Conservation (phyloP, 2,797 vertebrate genomes). For the Limnodromus scolopaceus region DNA sequence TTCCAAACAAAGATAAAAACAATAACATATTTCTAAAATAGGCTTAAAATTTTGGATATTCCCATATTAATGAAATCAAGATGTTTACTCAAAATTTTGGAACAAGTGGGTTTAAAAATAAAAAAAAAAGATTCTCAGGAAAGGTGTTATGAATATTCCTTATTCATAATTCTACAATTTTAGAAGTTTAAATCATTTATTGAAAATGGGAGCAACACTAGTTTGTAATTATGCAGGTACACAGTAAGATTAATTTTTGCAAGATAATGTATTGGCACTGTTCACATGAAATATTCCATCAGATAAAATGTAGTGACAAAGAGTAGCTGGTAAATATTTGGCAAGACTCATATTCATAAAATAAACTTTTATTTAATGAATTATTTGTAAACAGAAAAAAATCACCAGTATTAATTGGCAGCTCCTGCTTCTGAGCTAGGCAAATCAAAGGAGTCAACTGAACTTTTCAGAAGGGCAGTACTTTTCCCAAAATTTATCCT, state of each 20-base stretch:
- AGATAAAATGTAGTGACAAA: not conserved
- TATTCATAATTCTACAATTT: not conserved
- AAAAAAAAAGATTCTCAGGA: not conserved
- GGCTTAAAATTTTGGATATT: not conserved
- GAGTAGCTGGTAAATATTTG: not conserved
- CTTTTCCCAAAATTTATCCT: not conserved
- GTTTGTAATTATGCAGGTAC: not conserved
- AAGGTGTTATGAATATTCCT: not conserved
- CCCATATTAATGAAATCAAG: not conserved
- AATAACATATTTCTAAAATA: not conserved
- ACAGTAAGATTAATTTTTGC: not conserved
- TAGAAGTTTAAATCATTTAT: not conserved
- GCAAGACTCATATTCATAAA: not conserved
- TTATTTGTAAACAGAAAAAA: not conserved
- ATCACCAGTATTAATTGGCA: not conserved
- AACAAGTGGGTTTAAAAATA: not conserved
- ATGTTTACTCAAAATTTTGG: not conserved
- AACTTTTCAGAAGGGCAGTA: not conserved
- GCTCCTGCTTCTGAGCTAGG: not conserved
- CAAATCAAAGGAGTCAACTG: not conserved
- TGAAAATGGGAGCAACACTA: not conserved
- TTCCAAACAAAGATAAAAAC: not conserved
- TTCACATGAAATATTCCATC: not conserved
- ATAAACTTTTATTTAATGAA: not conserved
- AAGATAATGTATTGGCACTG: not conserved